phyloP scores from a whole-genome alignment of 1,140 invertebrate species.

The Lerema accius region DNA sequence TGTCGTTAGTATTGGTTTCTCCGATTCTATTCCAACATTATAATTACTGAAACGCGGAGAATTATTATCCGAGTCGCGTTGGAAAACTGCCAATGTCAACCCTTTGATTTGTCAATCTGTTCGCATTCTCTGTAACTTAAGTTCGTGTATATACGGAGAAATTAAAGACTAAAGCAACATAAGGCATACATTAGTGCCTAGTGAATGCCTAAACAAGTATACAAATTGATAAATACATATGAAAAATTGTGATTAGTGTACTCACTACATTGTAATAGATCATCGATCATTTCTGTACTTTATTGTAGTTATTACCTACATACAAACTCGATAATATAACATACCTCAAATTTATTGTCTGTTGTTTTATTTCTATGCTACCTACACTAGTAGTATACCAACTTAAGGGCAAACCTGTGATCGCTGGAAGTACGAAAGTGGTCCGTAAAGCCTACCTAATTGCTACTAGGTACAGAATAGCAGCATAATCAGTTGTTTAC shows the following conservation, averaged over 20 bases:
- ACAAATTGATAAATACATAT: slow-evolving; percentile 76
- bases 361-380: slow-evolving; percentile 58
- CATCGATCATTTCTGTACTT: slow-evolving; percentile 78
- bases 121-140: slow-evolving; percentile 30
- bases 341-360: slow-evolving; percentile 71
- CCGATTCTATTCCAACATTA: not conserved
- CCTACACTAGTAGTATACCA: too few species aligned
- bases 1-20: not conserved
- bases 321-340: slow-evolving; percentile 81
- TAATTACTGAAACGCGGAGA: not conserved
- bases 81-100: slow-evolving; percentile 31
- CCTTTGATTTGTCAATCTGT: slow-evolving; percentile 24
- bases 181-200: slow-evolving; percentile 69
- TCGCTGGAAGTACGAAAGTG: too few species aligned
- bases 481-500: too few species aligned
- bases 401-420: too few species aligned
- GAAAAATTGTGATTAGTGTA: slow-evolving; percentile 78
- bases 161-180: slow-evolving; percentile 71
- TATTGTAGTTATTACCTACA: slow-evolving; percentile 81
- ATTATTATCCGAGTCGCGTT: slow-evolving; percentile 12
- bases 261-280: slow-evolving; percentile 74
- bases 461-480: too few species aligned
- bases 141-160: slow-evolving; percentile 71
- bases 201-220: slow-evolving; percentile 74
- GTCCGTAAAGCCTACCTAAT: too few species aligned